phyloP scores from a whole-genome alignment of 30 jellyfish, hydroid and myxozoan species.

The Pelagia noctiluca region DNA sequence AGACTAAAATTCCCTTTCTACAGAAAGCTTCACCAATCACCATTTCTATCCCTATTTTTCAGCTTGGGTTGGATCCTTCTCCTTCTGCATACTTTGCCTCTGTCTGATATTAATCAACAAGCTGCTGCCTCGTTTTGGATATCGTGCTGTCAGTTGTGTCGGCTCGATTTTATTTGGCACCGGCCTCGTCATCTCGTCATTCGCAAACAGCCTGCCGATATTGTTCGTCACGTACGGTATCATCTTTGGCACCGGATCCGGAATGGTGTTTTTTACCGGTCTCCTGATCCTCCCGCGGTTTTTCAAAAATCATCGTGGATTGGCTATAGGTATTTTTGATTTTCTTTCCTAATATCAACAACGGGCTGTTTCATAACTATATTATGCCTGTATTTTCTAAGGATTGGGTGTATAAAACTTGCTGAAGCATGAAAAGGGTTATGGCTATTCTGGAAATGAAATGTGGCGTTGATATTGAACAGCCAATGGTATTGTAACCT shows the following conservation, averaged over 20 bases:
- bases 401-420: too few species aligned
- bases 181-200: constrained; percentile 62
- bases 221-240: constrained; percentile 61
- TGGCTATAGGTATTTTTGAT: constrained; percentile 69
- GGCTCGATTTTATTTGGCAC: constrained; percentile 59
- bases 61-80: constrained; percentile 79
- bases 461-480: too few species aligned
- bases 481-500: too few species aligned
- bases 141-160: constrained; percentile 69
- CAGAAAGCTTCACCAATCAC: too few species aligned
- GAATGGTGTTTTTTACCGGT: constrained; percentile 49
- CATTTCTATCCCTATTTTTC: too few species aligned
- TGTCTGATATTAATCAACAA: constrained; percentile 43
- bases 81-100: constrained; percentile 50
- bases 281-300: constrained; percentile 56
- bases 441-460: too few species aligned
- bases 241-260: constrained; percentile 56
- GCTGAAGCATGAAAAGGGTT: too few species aligned
- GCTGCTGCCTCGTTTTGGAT: constrained; percentile 64
- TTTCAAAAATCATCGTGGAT: constrained; percentile 53
- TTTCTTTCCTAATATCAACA: too few species aligned
- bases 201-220: constrained; percentile 17
- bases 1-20: too few species aligned
- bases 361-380: too few species aligned
- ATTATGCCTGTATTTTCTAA: too few species aligned